A percentile compares a stretch with the other conserved stretches of the same genome.
phyloP scores from a whole-genome alignment of 2,113 vertebrate genomes.

The Plecturocebus donacophilus region DNA sequence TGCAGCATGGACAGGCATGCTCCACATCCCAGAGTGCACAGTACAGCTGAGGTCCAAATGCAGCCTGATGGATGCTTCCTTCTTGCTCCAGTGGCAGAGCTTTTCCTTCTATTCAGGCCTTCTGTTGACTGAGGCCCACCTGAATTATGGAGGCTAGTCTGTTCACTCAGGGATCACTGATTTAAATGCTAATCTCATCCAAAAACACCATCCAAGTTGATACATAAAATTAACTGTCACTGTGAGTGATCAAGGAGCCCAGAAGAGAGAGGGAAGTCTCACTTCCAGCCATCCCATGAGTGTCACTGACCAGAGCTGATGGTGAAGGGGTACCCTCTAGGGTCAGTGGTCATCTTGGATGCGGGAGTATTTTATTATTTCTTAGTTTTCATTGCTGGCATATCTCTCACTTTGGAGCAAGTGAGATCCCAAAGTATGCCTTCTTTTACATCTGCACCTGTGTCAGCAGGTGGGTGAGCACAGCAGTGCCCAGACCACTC shows the following conservation, averaged over 20 bases:
- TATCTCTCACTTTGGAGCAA: background rate
- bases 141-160: background rate
- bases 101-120: background rate
- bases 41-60: too few species aligned
- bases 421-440: too few species aligned
- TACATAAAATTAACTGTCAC: background rate
- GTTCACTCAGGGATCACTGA: background rate
- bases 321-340: background rate
- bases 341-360: accelerated
- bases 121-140: background rate
- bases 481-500: accelerated
- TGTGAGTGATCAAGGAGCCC: background rate
- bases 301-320: background rate
- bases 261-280: background rate
- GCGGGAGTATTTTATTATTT: too few species aligned
- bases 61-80: background rate
- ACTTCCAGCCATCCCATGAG: too few species aligned
- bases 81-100: background rate
- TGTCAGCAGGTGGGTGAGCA: background rate
- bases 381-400: too few species aligned
- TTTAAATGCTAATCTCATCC: background rate
- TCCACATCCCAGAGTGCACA: background rate
- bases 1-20: accelerated
- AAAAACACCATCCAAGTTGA: background rate
- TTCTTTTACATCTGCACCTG: background rate